Percentiles rank a stretch among this genome's conserved stretches.
Evolutionary conservation across 2,113 vertebrate species (phyloP).

Genomic region (Tychaedon coryphoeus): DNA sequence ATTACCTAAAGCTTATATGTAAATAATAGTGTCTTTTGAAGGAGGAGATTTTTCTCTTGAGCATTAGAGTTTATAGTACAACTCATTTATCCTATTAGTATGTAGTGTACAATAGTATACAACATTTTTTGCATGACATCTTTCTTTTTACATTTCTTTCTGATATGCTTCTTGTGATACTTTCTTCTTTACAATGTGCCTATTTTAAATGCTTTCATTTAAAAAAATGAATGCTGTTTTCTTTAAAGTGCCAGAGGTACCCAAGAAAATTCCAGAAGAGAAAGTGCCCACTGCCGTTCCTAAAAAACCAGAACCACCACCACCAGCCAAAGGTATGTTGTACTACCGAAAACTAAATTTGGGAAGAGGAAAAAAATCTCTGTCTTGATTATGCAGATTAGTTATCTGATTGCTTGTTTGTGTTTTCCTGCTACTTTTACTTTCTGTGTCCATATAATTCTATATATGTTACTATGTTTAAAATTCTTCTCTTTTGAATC

Average conservation of each 20-base stretch:
- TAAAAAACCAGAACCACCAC: conserved; percentile 38
- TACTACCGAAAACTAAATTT: not conserved
- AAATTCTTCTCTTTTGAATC: not conserved
- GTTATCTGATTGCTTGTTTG: not conserved
- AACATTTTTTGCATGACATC: not conserved
- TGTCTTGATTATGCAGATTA: not conserved
- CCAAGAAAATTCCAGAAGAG: conserved; percentile 67
- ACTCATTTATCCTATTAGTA: not conserved
- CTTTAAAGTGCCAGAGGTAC: conserved; percentile 65
- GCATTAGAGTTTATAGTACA: not conserved
- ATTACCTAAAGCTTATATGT: conserved; percentile 19
- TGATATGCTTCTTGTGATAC: not conserved
- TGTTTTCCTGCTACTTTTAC: not conserved
- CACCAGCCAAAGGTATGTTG: conserved; percentile 55
- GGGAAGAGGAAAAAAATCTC: not conserved
- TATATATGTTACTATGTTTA: not conserved
- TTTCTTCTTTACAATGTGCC: not conserved
- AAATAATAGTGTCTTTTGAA: not conserved
- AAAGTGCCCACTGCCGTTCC: not conserved
- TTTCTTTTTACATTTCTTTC: not conserved
- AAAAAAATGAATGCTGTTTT: conserved; percentile 44
- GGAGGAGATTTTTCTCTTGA: not conserved
- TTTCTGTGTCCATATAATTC: not conserved
- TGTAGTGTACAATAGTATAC: not conserved
- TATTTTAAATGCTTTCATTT: not conserved